phyloP scores from a whole-genome alignment of 2,113 vertebrate genomes.

The Sinosuthora webbiana region DNA sequence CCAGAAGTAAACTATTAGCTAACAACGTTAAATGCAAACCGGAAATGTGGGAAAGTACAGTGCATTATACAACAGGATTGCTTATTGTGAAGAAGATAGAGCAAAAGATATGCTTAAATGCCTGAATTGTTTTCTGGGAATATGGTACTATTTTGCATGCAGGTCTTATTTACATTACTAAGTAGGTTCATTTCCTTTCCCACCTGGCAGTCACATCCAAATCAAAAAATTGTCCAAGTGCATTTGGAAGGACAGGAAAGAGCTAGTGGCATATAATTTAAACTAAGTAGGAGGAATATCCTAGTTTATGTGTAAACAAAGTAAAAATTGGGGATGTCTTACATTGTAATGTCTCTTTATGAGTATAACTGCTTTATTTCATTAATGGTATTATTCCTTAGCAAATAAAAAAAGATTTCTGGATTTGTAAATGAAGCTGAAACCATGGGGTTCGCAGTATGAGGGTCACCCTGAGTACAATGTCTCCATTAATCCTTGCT shows the following conservation, averaged over 20 bases:
- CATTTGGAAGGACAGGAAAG: background rate
- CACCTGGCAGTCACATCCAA: background rate
- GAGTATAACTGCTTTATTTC: constrained; percentile 14
- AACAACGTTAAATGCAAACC: background rate
- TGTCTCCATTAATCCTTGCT: constrained; percentile 35
- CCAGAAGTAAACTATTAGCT: background rate
- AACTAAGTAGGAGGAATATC: background rate
- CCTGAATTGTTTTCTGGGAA: background rate
- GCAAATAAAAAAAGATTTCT: constrained; percentile 5
- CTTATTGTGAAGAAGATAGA: background rate
- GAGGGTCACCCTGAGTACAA: constrained; percentile 9
- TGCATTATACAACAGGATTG: background rate
- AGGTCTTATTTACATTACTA: background rate
- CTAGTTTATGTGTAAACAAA: background rate
- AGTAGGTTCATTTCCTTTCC: background rate
- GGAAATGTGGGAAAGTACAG: background rate
- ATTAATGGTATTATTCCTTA: background rate
- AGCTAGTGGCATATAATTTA: background rate
- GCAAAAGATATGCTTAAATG: background rate
- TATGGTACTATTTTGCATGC: background rate
- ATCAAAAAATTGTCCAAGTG: background rate
- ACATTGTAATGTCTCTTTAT: background rate
- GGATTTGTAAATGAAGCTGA: background rate
- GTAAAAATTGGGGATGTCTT: background rate
- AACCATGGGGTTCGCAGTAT: background rate